Conservation (phyloP, 2,113 vertebrate species). For the Nestor notabilis region DNA sequence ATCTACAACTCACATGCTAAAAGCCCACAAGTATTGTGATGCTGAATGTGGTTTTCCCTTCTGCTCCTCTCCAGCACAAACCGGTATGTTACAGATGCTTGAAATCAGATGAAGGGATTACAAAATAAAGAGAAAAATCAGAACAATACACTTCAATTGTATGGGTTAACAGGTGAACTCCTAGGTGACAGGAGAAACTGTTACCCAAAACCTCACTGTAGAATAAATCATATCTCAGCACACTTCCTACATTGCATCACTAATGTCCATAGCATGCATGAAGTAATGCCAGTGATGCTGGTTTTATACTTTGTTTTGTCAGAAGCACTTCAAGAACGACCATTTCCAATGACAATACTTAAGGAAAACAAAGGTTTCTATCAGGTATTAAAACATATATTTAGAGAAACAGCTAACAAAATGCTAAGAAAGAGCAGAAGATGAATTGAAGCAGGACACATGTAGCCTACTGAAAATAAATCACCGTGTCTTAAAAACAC, state of each 20-base stretch:
- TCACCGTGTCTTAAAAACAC: neutral
- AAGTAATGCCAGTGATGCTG: neutral
- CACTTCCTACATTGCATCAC: neutral
- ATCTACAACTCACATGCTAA: neutral
- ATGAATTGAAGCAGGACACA: neutral
- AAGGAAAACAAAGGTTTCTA: neutral
- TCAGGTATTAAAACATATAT: neutral
- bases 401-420: neutral
- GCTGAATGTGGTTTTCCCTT: neutral
- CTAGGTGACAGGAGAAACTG: neutral
- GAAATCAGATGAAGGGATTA: neutral
- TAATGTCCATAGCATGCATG: neutral
- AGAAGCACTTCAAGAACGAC: neutral
- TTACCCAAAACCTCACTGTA: neutral
- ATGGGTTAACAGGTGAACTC: neutral
- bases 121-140: neutral
- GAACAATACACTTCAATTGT: neutral
- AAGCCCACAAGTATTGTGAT: neutral
- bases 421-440: neutral
- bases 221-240: conserved; percentile 17
- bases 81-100: neutral
- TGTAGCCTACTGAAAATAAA: neutral
- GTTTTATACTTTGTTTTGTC: neutral
- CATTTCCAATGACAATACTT: neutral
- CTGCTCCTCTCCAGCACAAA: neutral